These are phyloP conservation scores for Halcyon senegalensis DNA, from an alignment of 2,113 vertebrate species.

Conservation along the genomic window DNA sequence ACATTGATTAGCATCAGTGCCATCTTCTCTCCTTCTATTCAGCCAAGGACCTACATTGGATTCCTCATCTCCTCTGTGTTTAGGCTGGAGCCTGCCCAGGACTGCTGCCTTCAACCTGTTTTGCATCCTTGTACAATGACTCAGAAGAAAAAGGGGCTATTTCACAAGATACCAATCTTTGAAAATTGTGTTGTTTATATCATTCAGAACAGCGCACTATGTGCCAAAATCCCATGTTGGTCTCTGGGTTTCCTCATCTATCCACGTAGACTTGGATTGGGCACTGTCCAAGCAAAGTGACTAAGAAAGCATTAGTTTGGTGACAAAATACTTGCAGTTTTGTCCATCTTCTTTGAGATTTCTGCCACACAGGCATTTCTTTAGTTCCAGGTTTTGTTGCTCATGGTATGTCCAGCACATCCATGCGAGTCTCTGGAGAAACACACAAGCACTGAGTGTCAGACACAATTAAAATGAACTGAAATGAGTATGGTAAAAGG, in stretches of 20 bases:
- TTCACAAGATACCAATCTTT: not conserved
- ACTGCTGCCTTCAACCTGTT: not conserved
- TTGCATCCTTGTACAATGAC: not conserved
- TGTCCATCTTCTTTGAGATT: not conserved
- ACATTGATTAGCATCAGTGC: not conserved
- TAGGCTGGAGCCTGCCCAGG: not conserved
- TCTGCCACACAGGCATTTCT: not conserved
- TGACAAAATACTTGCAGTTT: not conserved
- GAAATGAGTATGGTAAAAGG: not conserved
- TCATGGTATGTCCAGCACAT: not conserved
- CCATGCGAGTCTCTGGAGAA: not conserved
- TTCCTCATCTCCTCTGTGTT: not conserved
- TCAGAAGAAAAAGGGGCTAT: not conserved
- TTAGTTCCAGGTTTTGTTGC: not conserved
- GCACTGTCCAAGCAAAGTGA: not conserved
- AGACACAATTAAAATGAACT: not conserved
- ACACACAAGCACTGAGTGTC: not conserved
- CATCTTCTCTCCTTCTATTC: not conserved
- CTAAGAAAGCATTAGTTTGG: not conserved
- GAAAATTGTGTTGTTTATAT: not conserved
- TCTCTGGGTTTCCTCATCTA: not conserved
- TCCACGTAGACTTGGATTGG: not conserved
- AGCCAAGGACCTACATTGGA: not conserved
- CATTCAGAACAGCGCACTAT: not conserved
- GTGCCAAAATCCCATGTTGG: not conserved